These are phyloP conservation scores for Geotria australis DNA, from an alignment of 2,797 vertebrate species.

Conservation along the genomic window DNA sequence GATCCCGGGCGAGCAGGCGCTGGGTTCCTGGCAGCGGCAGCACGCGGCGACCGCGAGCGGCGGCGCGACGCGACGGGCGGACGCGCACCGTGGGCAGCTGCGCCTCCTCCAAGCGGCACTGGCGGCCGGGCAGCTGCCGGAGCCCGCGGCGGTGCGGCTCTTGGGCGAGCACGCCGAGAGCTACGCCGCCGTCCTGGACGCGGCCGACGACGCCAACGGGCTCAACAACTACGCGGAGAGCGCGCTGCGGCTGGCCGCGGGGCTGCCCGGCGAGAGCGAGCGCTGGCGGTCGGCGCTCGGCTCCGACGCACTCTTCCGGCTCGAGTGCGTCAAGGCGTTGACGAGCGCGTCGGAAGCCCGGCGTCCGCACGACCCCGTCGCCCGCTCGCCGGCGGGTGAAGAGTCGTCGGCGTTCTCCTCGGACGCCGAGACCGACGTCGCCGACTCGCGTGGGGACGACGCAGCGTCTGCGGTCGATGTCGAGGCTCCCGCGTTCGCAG, in stretches of 20 bases:
- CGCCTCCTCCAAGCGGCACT: constrained; percentile 67
- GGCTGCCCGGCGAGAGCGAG: constrained; percentile 46
- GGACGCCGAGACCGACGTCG: too few species aligned
- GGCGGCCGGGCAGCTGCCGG: constrained; percentile 49
- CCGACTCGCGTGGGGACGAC: too few species aligned
- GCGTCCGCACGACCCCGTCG: constrained; percentile 5
- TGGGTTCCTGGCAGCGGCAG: not conserved
- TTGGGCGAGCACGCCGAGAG: constrained; percentile 45
- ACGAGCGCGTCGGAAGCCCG: not conserved
- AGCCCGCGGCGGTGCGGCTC: constrained; percentile 30
- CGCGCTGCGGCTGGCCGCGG: constrained; percentile 37
- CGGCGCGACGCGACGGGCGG: constrained; percentile 12
- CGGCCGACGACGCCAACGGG: constrained; percentile 31
- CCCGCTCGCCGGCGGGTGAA: too few species aligned
- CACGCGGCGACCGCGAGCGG: not conserved
- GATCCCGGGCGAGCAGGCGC: too few species aligned
- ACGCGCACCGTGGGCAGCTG: constrained; percentile 54
- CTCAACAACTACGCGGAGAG: constrained; percentile 73
- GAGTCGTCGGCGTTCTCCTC: too few species aligned
- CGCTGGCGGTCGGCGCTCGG: constrained; percentile 66
- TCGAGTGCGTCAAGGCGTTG: constrained; percentile 32
- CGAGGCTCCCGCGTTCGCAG: too few species aligned
- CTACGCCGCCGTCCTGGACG: constrained; percentile 55
- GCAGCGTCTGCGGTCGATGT: too few species aligned
- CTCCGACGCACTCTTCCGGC: constrained; percentile 20